phyloP scores from a whole-genome alignment of 2,113 vertebrate genomes.

The Pantherophis guttatus region DNA sequence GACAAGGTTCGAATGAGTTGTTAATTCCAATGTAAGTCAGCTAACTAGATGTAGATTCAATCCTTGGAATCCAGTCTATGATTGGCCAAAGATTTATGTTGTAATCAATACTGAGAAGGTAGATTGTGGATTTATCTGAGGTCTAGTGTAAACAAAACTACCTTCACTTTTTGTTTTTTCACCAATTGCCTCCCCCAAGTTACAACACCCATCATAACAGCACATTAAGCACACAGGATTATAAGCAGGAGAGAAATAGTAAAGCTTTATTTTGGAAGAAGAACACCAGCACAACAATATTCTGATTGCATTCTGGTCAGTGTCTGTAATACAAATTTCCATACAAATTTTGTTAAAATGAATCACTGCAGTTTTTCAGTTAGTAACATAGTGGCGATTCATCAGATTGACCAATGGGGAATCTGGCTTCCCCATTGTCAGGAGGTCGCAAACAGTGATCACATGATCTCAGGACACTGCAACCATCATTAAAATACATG shows the following conservation, averaged over 20 bases:
- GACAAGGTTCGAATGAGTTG: background rate
- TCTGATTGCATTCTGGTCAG: background rate
- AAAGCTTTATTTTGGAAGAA: background rate
- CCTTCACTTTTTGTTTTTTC: background rate
- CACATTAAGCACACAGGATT: background rate
- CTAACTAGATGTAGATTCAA: background rate
- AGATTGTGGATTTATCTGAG: background rate
- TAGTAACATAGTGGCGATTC: background rate
- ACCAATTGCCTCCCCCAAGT: background rate
- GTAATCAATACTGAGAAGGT: background rate
- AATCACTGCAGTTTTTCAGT: background rate
- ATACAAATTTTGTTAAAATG: background rate
- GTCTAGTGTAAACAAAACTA: background rate
- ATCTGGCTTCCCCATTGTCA: background rate
- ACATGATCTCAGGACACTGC: background rate
- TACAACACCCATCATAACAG: too few species aligned
- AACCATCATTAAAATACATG: background rate
- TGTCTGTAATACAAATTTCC: background rate
- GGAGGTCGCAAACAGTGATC: background rate
- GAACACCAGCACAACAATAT: background rate
- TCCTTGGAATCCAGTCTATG: background rate
- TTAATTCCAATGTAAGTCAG: background rate
- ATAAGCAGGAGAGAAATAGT: background rate
- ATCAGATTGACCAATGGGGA: background rate
- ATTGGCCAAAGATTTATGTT: background rate